Conservation (phyloP, 2,113 vertebrate species). For the Furnarius figulus region DNA sequence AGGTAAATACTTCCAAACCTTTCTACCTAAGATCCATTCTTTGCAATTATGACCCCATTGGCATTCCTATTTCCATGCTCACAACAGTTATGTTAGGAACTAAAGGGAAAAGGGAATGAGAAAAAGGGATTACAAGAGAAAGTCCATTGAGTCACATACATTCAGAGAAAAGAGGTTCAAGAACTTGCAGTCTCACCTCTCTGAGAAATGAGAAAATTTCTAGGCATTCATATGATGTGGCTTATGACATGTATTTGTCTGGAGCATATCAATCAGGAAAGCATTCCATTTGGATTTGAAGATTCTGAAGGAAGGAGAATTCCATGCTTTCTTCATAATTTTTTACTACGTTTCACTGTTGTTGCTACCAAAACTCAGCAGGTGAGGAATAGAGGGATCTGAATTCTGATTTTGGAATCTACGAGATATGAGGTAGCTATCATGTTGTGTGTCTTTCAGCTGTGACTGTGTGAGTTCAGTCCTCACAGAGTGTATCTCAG, state of each 20-base stretch:
- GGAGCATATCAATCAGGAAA: neutral
- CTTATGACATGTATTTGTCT: neutral
- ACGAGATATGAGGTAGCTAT: rapidly evolving
- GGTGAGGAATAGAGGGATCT: neutral
- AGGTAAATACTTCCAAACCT: neutral
- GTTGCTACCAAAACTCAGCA: neutral
- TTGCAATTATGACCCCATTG: neutral
- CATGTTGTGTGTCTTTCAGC: rapidly evolving
- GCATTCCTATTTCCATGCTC: neutral
- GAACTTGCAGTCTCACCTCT: neutral
- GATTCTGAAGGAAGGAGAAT: neutral
- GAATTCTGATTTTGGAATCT: neutral
- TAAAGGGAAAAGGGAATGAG: neutral
- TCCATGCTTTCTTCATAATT: neutral
- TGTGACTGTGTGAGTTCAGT: neutral
- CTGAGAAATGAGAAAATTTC: neutral
- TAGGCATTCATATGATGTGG: neutral
- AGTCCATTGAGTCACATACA: neutral
- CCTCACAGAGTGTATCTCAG: neutral
- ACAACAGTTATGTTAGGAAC: neutral
- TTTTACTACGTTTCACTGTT: neutral
- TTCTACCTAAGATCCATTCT: neutral
- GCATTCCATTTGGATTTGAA: neutral
- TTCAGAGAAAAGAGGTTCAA: neutral
- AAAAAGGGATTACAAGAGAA: neutral